phyloP scores from a whole-genome alignment of 1,140 invertebrate genomes.

The Hirudo medicinalis region DNA sequence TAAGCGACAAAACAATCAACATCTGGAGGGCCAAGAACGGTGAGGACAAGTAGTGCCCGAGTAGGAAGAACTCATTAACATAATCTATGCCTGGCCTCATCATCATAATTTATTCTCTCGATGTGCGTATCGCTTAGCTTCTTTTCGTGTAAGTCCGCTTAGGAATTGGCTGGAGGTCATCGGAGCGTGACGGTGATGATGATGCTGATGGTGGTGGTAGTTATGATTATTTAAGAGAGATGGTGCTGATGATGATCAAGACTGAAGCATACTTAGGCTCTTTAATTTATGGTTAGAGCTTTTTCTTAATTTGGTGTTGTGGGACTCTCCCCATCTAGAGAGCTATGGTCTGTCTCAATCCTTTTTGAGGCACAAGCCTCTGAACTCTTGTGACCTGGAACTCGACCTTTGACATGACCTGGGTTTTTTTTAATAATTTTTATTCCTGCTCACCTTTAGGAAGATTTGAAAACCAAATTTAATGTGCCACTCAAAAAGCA shows the following conservation, averaged over 20 bases:
- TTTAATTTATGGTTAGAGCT: not conserved
- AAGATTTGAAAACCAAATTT: no score
- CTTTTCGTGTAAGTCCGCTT: no score
- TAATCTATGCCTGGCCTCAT: no score
- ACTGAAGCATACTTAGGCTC: no score
- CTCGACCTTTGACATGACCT: slow-evolving; percentile 93
- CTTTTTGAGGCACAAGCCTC: slow-evolving; percentile 58
- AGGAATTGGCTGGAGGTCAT: not conserved
- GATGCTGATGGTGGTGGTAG: not conserved
- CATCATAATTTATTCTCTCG: no score
- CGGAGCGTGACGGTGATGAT: not conserved
- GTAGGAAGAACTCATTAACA: no score
- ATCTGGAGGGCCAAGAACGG: not conserved
- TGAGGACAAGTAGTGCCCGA: not conserved
- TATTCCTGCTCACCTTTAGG: slow-evolving; percentile 56
- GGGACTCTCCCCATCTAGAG: no score
- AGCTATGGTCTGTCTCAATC: no score
- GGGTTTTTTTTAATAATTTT: slow-evolving; percentile 93
- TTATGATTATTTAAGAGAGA: slow-evolving; percentile 20
- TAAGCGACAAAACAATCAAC: not conserved
- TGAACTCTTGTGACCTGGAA: slow-evolving; percentile 90
- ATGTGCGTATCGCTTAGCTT: no score
- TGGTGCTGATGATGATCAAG: not conserved
- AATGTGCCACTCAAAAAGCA: no score
- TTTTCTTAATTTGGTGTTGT: slow-evolving; percentile 27